Base-by-base conservation (phyloP, 1,140 invertebrate species). In the Argopecten irradians region DNA sequence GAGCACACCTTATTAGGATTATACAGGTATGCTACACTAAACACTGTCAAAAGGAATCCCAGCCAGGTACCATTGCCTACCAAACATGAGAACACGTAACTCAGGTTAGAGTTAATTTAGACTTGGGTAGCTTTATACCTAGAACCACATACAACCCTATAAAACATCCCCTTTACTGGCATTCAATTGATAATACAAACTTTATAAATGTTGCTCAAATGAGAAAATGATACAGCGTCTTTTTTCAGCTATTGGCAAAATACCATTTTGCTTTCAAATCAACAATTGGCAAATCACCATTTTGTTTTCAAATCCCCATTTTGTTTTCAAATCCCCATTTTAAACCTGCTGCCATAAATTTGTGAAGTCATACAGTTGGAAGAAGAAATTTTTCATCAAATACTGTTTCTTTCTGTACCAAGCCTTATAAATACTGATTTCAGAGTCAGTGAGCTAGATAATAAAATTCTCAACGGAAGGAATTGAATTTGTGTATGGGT, bases 401-500 rank as follows among this genome's bases (percentile, higher is more conserved):
- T 71, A 28, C 14, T 11, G 1, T 71, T 71, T n/a, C 55, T n/a
- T n/a, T n/a, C 55, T 71, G n/a, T 8, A 71, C 55, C 5, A n/a
- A 71, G 55, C 55, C 55, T 11, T 71, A 28, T 28, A 16, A 71
- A 71, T 71, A 5, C 16, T 5, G 55, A 71, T 28, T 71, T n/a
- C n/a, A 71, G 8, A 39, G 36, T 28, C 22, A 71, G n/a, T 71
- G 55, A 71, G 28, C 28, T n/a, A 71, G 55, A 28, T 71, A 28
- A 71, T 71, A 28, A 71, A 71, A 16, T 71, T n/a, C 22, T 71
- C 11, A 71, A 22, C n/a, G 55, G 55, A 71, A 71, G 55, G 22
- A 71, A 71, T 71, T 71, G 22, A 71, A 71, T 71, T 71, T 71
- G 55, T 71, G 55, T 71, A 71, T 28, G 28, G 55, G 55, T 71